Conservation (phyloP, 2,113 vertebrate genomes). For the Actenoides hombroni region DNA sequence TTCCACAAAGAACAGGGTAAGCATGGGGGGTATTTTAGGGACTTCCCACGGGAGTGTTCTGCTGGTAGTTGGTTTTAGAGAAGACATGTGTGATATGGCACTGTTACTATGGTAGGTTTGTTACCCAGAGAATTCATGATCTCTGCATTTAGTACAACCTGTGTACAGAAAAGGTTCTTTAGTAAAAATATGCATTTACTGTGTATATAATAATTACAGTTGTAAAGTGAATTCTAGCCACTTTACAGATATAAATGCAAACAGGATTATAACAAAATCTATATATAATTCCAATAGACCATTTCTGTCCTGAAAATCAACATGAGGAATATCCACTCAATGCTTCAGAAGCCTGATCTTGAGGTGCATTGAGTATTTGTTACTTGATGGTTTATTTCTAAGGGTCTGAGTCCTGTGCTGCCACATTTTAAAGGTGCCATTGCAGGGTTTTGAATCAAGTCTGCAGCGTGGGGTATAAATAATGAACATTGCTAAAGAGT, state of each 20-base stretch:
- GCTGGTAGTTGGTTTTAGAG: not conserved
- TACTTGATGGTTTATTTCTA: not conserved
- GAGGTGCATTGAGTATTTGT: not conserved
- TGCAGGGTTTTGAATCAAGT: not conserved
- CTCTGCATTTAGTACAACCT: not conserved
- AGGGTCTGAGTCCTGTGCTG: not conserved
- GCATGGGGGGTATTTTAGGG: not conserved
- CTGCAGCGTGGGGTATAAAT: not conserved
- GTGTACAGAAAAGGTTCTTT: not conserved
- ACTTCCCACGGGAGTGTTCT: not conserved
- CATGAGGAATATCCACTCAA: not conserved
- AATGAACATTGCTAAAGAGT: not conserved
- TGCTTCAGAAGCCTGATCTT: not conserved
- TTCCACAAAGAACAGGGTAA: not conserved
- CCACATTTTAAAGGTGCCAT: not conserved
- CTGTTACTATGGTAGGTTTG: not conserved
- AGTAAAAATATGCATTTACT: not conserved
- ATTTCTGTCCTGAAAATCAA: not conserved
- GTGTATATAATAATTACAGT: not conserved
- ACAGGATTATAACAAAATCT: not conserved
- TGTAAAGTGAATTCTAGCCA: not conserved
- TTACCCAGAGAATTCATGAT: not conserved
- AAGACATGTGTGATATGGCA: not conserved
- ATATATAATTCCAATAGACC: not conserved
- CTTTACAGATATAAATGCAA: not conserved